Conservation (phyloP, 2,797 vertebrate genomes). For the Propithecus perrieri region DNA sequence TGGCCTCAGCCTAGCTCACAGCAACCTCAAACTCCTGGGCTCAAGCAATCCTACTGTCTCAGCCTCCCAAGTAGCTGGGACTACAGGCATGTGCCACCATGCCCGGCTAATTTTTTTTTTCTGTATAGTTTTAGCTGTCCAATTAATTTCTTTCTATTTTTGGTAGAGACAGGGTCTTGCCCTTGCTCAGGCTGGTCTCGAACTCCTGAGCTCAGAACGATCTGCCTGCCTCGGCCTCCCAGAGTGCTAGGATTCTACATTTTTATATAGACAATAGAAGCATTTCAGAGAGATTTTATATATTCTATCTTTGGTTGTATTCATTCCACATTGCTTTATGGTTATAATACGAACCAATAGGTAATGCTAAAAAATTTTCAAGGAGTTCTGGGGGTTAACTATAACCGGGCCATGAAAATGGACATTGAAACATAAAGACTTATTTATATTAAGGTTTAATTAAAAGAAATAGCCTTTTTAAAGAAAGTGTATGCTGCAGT, state of each 20-base stretch:
- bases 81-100: too few relatives aligned
- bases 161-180: too few relatives aligned
- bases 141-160: too few relatives aligned
- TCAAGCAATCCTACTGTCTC: too few relatives aligned
- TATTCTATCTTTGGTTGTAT: background rate
- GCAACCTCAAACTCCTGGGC: too few relatives aligned
- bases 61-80: too few relatives aligned
- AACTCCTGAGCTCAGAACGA: too few relatives aligned
- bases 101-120: too few relatives aligned
- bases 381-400: background rate
- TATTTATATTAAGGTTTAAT: background rate
- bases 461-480: background rate
- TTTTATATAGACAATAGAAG: background rate
- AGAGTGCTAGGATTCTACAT: background rate
- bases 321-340: background rate
- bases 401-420: background rate
- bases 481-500: background rate
- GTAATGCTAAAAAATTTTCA: background rate
- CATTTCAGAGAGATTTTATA: background rate
- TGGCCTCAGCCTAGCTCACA: too few relatives aligned
- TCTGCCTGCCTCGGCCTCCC: too few relatives aligned
- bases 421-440: background rate
- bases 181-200: too few relatives aligned
- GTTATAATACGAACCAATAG: background rate
- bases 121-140: too few relatives aligned